Evolutionary conservation across 2,888 invertebrate species (phyloP).

Genomic region (Hedya salicella): DNA sequence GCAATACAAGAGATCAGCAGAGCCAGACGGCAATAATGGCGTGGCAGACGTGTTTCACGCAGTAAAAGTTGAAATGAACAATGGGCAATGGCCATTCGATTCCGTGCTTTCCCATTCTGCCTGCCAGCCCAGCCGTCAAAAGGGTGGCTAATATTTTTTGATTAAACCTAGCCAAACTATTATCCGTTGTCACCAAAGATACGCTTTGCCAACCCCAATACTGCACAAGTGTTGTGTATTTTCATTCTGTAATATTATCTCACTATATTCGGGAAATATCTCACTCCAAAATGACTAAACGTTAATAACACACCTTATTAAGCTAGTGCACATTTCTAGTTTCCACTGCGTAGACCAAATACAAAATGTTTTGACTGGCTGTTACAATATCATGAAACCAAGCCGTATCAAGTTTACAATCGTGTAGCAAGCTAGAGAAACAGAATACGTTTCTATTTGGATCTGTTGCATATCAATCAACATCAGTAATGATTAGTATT

Average conservation of each 20-base stretch:
- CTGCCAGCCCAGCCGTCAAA: conserved; percentile 33
- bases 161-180: conserved; percentile 18
- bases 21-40: conserved; percentile 60
- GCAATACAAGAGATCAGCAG: conserved; percentile 56
- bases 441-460: conserved; percentile 29
- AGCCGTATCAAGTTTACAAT: conserved; percentile 30
- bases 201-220: neutral
- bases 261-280: neutral
- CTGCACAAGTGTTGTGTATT: neutral
- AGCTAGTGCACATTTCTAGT: conserved; percentile 21
- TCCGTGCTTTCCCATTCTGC: conserved; percentile 67
- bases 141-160: conserved; percentile 36
- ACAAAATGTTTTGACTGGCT: conserved; percentile 24
- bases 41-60: conserved; percentile 66
- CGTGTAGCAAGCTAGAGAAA: conserved; percentile 21
- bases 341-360: conserved; percentile 28
- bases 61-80: conserved; percentile 72
- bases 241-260: too few relatives aligned
- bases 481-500: conserved; percentile 15
- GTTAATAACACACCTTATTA: neutral
- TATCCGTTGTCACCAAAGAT: conserved; percentile 2
- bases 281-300: neutral
- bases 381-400: conserved; percentile 9
- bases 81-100: conserved; percentile 69
- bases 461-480: conserved; percentile 30